These are phyloP conservation scores for Ceramica pisi DNA, from an alignment of 2,888 invertebrate genomes.

Conservation along the genomic window DNA sequence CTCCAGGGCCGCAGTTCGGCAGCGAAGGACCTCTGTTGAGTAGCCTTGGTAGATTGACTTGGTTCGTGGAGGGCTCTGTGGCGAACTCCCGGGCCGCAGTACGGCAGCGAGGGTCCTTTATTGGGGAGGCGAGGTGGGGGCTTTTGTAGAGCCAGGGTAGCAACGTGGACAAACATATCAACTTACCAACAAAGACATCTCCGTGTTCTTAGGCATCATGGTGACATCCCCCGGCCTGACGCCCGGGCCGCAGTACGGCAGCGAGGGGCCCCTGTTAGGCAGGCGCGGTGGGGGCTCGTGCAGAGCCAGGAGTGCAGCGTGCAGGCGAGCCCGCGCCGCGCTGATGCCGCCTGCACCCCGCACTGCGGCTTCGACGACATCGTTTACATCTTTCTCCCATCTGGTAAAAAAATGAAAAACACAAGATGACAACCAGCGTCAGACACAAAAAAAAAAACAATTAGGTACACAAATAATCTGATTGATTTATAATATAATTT, in stretches of 20 bases:
- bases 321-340: conserved; percentile 84
- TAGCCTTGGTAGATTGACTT: conserved; percentile 69
- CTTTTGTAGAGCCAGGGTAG: conserved; percentile 82
- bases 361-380: conserved; percentile 91
- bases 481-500: too few relatives aligned
- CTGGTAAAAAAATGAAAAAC: conserved; percentile 64
- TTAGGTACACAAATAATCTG: too few relatives aligned
- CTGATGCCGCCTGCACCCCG: conserved; percentile 86
- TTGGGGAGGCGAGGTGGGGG: conserved; percentile 48
- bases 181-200: conserved; percentile 88
- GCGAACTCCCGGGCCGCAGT: conserved; percentile 91
- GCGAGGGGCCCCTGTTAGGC: conserved; percentile 89
- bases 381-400: conserved; percentile 90
- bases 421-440: background rate
- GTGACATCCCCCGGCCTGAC: conserved; percentile 88
- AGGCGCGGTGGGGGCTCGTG: conserved; percentile 77
- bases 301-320: conserved; percentile 84
- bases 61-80: too few relatives aligned
- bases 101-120: conserved; percentile 90
- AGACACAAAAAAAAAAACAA: too few relatives aligned
- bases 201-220: conserved; percentile 88
- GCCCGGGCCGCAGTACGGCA: conserved; percentile 91
- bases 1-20: conserved; percentile 91
- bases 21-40: conserved; percentile 90
- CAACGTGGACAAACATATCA: conserved; percentile 74